A percentile compares a stretch with the other conserved stretches of the same genome.
These are phyloP conservation scores for Avahi laniger DNA, from an alignment of 2,797 vertebrate species.

Conservation along the genomic window DNA sequence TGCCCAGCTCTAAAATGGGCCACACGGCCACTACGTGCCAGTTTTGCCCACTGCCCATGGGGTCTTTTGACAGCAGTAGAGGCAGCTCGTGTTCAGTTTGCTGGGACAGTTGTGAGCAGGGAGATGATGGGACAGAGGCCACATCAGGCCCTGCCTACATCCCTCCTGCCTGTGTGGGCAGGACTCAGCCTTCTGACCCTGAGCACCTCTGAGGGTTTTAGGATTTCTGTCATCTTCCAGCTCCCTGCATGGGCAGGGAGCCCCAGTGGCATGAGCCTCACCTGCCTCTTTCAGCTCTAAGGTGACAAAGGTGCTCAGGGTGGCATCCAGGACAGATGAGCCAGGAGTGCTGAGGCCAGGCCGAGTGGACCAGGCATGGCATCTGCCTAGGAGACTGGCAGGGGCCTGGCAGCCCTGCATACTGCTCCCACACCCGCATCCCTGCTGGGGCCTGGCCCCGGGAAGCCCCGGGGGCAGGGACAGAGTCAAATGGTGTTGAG, in stretches of 20 bases:
- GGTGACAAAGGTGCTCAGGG: background rate
- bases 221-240: background rate
- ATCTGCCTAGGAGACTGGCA: background rate
- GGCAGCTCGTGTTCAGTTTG: background rate
- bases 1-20: background rate
- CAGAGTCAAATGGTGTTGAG: conserved; percentile 27
- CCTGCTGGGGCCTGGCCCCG: background rate
- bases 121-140: background rate
- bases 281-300: background rate
- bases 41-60: background rate
- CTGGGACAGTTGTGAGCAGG: background rate
- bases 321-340: background rate
- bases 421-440: background rate
- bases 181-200: background rate
- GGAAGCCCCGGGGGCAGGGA: background rate
- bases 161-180: background rate
- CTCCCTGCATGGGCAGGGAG: background rate
- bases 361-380: fast-evolving
- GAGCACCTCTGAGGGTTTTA: background rate
- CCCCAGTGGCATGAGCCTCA: background rate
- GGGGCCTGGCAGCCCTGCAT: background rate
- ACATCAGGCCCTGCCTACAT: background rate
- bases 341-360: background rate
- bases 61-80: background rate
- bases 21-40: too few species aligned